Conservation (phyloP, 2,888 invertebrate genomes). For the Caenorhabditis angaria region DNA sequence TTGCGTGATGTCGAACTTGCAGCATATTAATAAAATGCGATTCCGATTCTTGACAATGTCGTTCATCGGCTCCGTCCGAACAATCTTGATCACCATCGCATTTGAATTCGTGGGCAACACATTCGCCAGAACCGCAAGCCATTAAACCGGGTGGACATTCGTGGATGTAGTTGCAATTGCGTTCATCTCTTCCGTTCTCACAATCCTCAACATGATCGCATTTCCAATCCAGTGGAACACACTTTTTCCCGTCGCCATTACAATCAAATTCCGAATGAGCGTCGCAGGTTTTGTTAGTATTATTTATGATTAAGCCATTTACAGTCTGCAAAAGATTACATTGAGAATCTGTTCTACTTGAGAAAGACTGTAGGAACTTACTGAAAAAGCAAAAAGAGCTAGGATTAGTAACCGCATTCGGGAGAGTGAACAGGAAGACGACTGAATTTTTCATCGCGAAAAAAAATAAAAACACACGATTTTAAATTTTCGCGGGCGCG, state of each 20-base stretch:
- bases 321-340: too few relatives aligned
- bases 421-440: background rate
- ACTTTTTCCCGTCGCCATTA: constrained; percentile 10
- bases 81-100: constrained; percentile 18
- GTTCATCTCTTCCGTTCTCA: constrained; percentile 37
- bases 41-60: constrained; percentile 9
- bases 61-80: constrained; percentile 11
- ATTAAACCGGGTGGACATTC: background rate
- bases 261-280: constrained; percentile 3
- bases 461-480: background rate
- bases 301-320: too few relatives aligned
- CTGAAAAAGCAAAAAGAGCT: background rate
- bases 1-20: background rate
- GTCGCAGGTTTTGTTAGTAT: constrained; percentile 4
- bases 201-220: constrained; percentile 48
- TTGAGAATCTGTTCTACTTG: too few relatives aligned
- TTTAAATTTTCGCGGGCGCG: too few relatives aligned
- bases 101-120: constrained; percentile 12
- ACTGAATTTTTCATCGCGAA: background rate
- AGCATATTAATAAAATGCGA: too few relatives aligned
- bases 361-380: background rate
- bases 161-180: constrained; percentile 35
- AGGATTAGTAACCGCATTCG: background rate
- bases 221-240: constrained; percentile 52
- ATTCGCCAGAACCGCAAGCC: constrained; percentile 11